Conservation (phyloP, 2,113 vertebrate species). For the Istiophorus platypterus region DNA sequence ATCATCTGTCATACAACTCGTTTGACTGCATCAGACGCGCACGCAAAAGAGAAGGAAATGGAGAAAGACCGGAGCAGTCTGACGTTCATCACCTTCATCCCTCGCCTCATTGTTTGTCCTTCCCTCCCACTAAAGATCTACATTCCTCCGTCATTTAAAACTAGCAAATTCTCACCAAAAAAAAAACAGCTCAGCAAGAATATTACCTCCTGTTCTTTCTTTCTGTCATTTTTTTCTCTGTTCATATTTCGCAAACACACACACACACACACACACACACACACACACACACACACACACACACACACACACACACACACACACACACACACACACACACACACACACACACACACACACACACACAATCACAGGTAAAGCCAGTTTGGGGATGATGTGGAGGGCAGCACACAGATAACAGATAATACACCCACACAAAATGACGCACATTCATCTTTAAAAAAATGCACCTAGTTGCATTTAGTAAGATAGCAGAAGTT, state of each 20-base stretch:
- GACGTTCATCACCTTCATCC: slow-evolving; percentile 1
- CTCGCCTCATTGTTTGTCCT: neutral
- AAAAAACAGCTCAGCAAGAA: slow-evolving; percentile 16
- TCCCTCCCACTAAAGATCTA: neutral
- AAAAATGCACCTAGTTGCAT: neutral
- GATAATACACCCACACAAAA: slow-evolving; percentile 10
- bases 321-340: slow-evolving; percentile 2
- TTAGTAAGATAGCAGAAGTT: slow-evolving; percentile 22
- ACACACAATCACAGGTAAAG: slow-evolving; percentile 19
- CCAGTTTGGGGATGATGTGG: slow-evolving; percentile 8
- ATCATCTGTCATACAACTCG: slow-evolving; percentile 61
- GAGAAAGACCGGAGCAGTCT: neutral
- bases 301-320: slow-evolving; percentile 3
- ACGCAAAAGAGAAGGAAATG: slow-evolving; percentile 22
- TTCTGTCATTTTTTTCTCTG: neutral
- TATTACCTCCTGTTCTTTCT: neutral
- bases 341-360: neutral
- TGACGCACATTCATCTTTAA: too few species aligned
- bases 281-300: slow-evolving; percentile 1
- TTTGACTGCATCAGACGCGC: slow-evolving; percentile 58
- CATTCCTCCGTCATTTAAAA: slow-evolving; percentile 12
- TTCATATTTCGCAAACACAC: neutral
- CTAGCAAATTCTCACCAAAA: neutral
- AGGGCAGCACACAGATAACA: slow-evolving; percentile 44
- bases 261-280: slow-evolving; percentile 7